These are phyloP conservation scores for Liodrosophila aerea DNA, from an alignment of 2,888 invertebrate species.

Conservation along the genomic window DNA sequence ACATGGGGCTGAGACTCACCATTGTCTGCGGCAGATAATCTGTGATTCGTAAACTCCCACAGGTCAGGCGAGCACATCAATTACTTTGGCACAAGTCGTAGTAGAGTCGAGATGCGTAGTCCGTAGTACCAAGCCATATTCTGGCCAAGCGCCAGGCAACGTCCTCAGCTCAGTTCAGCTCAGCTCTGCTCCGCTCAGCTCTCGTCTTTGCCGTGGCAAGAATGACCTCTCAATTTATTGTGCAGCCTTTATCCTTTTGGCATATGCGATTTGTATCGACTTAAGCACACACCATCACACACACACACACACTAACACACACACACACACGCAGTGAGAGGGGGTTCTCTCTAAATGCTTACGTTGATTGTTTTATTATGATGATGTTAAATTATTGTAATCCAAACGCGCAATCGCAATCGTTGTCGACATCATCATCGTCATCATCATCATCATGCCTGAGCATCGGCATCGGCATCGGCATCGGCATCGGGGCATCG, in stretches of 20 bases:
- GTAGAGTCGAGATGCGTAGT: slow-evolving; percentile 11
- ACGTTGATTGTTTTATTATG: slow-evolving; percentile 82
- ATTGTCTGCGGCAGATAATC: slow-evolving; percentile 80
- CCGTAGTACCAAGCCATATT: slow-evolving; percentile 13
- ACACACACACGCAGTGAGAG: neutral
- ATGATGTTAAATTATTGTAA: slow-evolving; percentile 82
- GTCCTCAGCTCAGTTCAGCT: slow-evolving; percentile 1
- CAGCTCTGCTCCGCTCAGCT: slow-evolving; percentile 12
- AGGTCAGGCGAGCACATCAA: slow-evolving; percentile 81
- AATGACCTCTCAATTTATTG: slow-evolving; percentile 77
- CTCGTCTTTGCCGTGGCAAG: slow-evolving; percentile 57
- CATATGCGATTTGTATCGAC: slow-evolving; percentile 76
- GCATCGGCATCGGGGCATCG: slow-evolving; percentile 40
- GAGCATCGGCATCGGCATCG: slow-evolving; percentile 27
- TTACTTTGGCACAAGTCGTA: slow-evolving; percentile 80
- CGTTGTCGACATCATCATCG: slow-evolving; percentile 77
- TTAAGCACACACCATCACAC: slow-evolving; percentile 54
- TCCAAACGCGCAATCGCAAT: slow-evolving; percentile 79
- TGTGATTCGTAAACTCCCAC: slow-evolving; percentile 80
- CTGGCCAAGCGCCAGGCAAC: slow-evolving; percentile 41
- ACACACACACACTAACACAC: neutral
- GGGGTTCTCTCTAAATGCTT: slow-evolving; percentile 55
- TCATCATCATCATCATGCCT: slow-evolving; percentile 49
- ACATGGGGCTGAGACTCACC: slow-evolving; percentile 66
- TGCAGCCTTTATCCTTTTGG: slow-evolving; percentile 75